Percentiles rank a stretch among this genome's conserved stretches.
phyloP scores from a whole-genome alignment of 2,888 invertebrate species.

The Synanthedon andrenaeformis region DNA sequence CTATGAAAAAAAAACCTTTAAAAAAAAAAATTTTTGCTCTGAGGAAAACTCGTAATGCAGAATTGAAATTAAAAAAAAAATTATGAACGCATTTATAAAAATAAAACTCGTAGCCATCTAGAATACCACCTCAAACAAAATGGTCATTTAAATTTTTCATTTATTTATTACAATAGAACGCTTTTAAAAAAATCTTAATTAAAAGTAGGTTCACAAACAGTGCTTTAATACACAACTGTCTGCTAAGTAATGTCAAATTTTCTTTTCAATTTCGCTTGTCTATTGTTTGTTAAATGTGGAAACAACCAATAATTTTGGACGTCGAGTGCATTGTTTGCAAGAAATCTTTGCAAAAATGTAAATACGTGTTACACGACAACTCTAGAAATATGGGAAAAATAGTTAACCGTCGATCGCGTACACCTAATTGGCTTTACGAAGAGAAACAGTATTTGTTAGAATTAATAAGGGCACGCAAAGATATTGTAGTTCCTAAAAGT shows the following conservation, averaged over 20 bases:
- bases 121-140: too few species aligned
- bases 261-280: slow-evolving; percentile 17
- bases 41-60: too few species aligned
- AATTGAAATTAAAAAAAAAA: too few species aligned
- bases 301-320: slow-evolving; percentile 52
- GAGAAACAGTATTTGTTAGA: slow-evolving; percentile 60
- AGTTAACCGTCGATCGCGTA: slow-evolving; percentile 40
- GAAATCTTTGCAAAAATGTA: slow-evolving; percentile 64
- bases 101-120: too few species aligned
- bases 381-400: slow-evolving; percentile 52
- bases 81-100: too few species aligned
- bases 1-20: too few species aligned
- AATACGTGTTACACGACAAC: slow-evolving; percentile 35
- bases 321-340: slow-evolving; percentile 66
- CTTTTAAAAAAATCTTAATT: background rate
- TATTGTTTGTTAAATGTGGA: slow-evolving; percentile 63
- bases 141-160: too few species aligned
- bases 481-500: slow-evolving; percentile 47
- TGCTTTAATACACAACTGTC: slow-evolving; percentile 23
- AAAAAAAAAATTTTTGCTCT: too few species aligned
- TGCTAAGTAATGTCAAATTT: slow-evolving; percentile 28
- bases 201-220: slow-evolving; percentile 26
- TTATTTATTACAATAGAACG: background rate
- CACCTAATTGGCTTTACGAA: slow-evolving; percentile 59
- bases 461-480: slow-evolving; percentile 53